Percentiles rank a stretch among this genome's conserved stretches.
Evolutionary conservation across 1,140 invertebrate species (phyloP).

Genomic region (Apis laboriosa): DNA sequence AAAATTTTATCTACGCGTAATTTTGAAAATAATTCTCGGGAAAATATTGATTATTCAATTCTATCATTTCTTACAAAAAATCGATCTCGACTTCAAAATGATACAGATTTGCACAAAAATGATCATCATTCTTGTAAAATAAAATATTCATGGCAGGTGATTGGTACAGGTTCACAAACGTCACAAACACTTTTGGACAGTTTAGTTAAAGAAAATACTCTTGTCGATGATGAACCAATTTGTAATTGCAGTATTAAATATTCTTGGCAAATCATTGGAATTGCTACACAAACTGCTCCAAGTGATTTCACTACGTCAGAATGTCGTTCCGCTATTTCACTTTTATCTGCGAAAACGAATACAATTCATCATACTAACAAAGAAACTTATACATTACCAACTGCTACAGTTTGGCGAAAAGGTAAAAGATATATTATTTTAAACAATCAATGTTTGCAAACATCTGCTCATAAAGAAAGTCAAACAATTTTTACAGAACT

Average conservation of each 20-base stretch:
- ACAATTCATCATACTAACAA: neutral
- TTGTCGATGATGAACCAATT: neutral
- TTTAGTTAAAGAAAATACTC: slow-evolving; percentile 13
- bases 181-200: slow-evolving; percentile 49
- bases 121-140: slow-evolving; percentile 41
- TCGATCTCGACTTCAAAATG: neutral
- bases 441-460: slow-evolving; percentile 60
- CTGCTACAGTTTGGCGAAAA: neutral
- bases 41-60: slow-evolving; percentile 35
- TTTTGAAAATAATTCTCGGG: slow-evolving; percentile 45
- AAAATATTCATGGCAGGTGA: slow-evolving; percentile 70
- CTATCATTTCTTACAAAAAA: neutral
- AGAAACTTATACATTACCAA: neutral
- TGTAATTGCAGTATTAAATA: slow-evolving; percentile 62
- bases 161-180: slow-evolving; percentile 62
- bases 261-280: slow-evolving; percentile 71
- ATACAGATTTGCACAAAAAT: neutral
- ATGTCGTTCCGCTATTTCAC: slow-evolving; percentile 52
- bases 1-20: neutral
- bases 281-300: slow-evolving; percentile 56
- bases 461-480: slow-evolving; percentile 54
- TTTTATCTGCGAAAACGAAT: slow-evolving; percentile 31
- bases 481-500: slow-evolving; percentile 34
- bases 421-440: slow-evolving; percentile 41
- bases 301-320: slow-evolving; percentile 26